These are phyloP conservation scores for Salvelinus fontinalis DNA, from an alignment of 2,113 vertebrate genomes.

Conservation along the genomic window DNA sequence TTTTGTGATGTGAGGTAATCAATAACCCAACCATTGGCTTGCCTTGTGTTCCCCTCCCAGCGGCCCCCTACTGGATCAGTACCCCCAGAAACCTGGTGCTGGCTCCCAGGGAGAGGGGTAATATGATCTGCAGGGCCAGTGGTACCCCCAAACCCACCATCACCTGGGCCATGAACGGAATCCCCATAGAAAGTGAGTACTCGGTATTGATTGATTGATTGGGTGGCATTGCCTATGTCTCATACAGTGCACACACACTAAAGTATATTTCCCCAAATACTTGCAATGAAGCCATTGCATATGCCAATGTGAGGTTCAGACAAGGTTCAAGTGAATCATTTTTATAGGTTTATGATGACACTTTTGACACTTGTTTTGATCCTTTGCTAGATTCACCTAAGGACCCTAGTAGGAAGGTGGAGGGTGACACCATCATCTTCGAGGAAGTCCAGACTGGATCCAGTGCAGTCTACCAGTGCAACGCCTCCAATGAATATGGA, in stretches of 20 bases:
- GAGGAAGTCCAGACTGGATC: conserved; percentile 84
- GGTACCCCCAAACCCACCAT: conserved; percentile 90
- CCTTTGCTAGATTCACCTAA: conserved; percentile 79
- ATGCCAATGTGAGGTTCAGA: no score
- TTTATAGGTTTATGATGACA: no score
- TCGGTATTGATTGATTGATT: not conserved
- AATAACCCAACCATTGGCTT: no score
- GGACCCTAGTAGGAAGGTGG: conserved; percentile 88
- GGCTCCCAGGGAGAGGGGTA: conserved; percentile 87
- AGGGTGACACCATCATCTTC: conserved; percentile 92
- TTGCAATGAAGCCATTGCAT: no score
- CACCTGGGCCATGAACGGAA: conserved; percentile 88
- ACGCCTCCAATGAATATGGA: conserved; percentile 91
- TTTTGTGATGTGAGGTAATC: not conserved
- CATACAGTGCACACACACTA: no score
- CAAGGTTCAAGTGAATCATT: no score
- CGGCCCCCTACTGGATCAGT: conserved; percentile 94
- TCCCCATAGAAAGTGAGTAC: conserved; percentile 87
- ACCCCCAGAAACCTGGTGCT: conserved; percentile 88
- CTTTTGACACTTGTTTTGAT: not conserved
- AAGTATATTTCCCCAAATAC: no score
- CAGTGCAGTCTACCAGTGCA: conserved; percentile 96
- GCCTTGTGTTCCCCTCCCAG: conserved; percentile 64
- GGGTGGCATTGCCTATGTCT: no score
- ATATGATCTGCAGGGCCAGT: conserved; percentile 86